Evolutionary conservation across 92 coral and sea anemone species (phyloP).

Genomic region (Porites lobata): DNA sequence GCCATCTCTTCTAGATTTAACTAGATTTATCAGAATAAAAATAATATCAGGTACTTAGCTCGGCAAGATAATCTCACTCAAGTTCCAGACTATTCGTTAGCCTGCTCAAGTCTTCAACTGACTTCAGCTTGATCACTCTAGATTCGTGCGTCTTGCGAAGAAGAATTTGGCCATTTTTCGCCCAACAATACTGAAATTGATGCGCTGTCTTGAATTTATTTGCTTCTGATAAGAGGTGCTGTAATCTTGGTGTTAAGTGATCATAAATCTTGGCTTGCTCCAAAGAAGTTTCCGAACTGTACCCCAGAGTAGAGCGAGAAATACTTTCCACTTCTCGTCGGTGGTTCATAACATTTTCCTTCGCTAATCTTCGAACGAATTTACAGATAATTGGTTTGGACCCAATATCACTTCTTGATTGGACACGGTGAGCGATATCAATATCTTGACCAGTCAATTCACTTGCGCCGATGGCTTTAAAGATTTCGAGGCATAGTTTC

Average conservation of each 20-base stretch:
- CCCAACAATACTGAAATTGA: conserved; percentile 12
- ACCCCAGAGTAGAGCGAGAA: too few relatives aligned
- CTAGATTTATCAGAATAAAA: background rate
- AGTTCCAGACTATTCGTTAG: too few relatives aligned
- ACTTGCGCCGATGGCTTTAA: background rate
- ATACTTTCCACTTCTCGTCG: too few relatives aligned
- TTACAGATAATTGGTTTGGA: conserved; percentile 1
- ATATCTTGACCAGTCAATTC: background rate
- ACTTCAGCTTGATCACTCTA: background rate
- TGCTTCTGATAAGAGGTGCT: conserved; percentile 5
- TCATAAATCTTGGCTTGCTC: background rate
- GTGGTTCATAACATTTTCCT: background rate
- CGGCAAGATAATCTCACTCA: background rate
- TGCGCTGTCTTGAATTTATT: background rate
- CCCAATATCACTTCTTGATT: background rate
- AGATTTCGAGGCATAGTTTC: conserved; percentile 1
- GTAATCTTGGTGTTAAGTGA: background rate
- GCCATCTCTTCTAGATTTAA: background rate
- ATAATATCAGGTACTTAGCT: conserved; percentile 1
- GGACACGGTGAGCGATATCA: conserved; percentile 6
- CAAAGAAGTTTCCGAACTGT: background rate
- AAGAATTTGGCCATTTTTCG: background rate
- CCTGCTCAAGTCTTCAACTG: background rate
- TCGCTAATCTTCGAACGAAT: conserved; percentile 5
- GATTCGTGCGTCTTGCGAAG: conserved; percentile 1